Evolutionary conservation across 2,113 vertebrate genomes (phyloP).

Genomic region (Ammodytes marinus): DNA sequence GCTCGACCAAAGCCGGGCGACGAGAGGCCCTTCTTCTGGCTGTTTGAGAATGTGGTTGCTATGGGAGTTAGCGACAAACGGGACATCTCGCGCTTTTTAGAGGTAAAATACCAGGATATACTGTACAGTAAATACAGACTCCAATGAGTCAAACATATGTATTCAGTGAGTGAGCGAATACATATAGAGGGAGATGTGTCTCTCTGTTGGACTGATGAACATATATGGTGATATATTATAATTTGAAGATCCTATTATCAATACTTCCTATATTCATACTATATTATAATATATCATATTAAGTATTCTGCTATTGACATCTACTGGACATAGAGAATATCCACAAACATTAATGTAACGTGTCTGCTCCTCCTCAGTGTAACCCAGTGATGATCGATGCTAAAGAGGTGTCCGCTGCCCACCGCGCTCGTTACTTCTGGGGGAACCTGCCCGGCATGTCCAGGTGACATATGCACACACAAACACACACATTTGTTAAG

Average conservation of each 20-base stretch:
- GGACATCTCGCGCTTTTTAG: slow-evolving; percentile 98
- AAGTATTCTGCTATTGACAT: too few relatives aligned
- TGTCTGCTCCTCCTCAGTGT: slow-evolving; percentile 81
- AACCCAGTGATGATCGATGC: slow-evolving; percentile 98
- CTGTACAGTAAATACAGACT: neutral
- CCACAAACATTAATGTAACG: slow-evolving; percentile 9
- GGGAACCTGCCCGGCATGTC: slow-evolving; percentile 98
- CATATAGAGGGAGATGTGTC: neutral
- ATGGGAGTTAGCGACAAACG: slow-evolving; percentile 99
- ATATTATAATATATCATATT: neutral
- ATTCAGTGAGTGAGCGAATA: neutral
- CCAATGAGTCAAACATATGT: neutral
- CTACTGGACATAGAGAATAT: too few relatives aligned
- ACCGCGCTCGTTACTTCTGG: slow-evolving; percentile 97
- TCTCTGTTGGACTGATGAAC: neutral
- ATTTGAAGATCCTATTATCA: too few relatives aligned
- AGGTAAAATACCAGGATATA: slow-evolving; percentile 81
- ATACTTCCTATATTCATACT: too few relatives aligned
- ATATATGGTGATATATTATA: too few relatives aligned
- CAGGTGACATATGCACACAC: slow-evolving; percentile 83
- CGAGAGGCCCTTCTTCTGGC: slow-evolving; percentile 97
- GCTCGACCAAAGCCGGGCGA: slow-evolving; percentile 95
- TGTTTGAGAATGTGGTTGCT: slow-evolving; percentile 98
- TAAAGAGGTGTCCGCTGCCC: slow-evolving; percentile 98
- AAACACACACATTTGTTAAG: neutral